phyloP scores from a whole-genome alignment of 1,140 invertebrate genomes.

The Pogonomyrmex californicus region DNA sequence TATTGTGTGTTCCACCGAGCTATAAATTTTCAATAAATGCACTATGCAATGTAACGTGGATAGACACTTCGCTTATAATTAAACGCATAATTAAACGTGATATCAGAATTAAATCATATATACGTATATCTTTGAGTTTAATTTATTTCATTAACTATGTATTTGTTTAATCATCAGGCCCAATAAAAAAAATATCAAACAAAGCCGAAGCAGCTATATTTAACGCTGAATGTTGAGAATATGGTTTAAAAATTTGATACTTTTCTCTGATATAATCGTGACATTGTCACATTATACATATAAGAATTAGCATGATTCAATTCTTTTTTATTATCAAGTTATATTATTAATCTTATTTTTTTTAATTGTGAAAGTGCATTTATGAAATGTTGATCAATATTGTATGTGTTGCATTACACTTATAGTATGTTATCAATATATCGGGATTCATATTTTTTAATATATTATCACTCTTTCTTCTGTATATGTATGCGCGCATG shows the following conservation, averaged over 20 bases:
- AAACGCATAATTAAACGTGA: neutral
- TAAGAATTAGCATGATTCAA: conserved; percentile 13
- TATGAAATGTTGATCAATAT: neutral
- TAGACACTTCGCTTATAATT: neutral
- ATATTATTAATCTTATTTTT: conserved; percentile 15
- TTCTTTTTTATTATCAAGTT: conserved; percentile 23
- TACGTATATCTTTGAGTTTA: neutral
- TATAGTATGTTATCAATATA: neutral
- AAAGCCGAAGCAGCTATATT: neutral
- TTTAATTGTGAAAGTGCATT: neutral
- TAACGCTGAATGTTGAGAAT: neutral
- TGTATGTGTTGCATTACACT: neutral
- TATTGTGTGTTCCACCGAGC: neutral
- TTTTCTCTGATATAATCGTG: conserved; percentile 26
- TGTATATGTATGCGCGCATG: neutral
- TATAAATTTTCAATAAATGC: neutral
- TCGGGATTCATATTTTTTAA: neutral
- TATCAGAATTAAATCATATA: neutral
- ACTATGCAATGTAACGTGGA: neutral
- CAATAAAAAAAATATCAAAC: neutral
- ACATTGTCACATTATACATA: conserved; percentile 23
- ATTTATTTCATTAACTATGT: neutral
- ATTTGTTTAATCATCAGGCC: conserved; percentile 12
- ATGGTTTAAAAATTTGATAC: neutral
- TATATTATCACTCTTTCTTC: too few species aligned